Evolutionary conservation across 2,888 invertebrate species (phyloP).

Genomic region (Aplocera efformata): DNA sequence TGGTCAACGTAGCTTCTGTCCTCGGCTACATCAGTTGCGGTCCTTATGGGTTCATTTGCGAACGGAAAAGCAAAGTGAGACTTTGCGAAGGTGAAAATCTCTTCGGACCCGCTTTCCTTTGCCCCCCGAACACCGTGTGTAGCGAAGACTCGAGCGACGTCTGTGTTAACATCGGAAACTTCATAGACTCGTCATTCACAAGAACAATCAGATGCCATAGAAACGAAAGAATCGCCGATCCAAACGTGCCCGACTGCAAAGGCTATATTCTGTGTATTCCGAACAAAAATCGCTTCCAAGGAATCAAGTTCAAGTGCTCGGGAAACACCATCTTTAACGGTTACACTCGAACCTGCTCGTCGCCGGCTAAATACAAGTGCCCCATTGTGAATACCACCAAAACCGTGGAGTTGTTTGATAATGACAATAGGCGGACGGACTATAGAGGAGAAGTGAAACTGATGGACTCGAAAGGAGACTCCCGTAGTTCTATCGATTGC

Average conservation of each 20-base stretch:
- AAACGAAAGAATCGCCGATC: slow-evolving; percentile 66
- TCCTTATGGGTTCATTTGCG: slow-evolving; percentile 64
- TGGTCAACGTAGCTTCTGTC: slow-evolving; percentile 15
- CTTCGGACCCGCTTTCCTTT: slow-evolving; percentile 60
- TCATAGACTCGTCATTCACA: slow-evolving; percentile 55
- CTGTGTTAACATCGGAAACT: slow-evolving; percentile 58
- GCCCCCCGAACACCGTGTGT: slow-evolving; percentile 63
- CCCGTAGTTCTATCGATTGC: slow-evolving; percentile 50
- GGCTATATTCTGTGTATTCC: slow-evolving; percentile 72
- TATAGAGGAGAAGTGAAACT: slow-evolving; percentile 21
- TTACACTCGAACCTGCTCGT: slow-evolving; percentile 59
- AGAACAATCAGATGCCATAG: slow-evolving; percentile 55
- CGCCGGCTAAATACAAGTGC: slow-evolving; percentile 62
- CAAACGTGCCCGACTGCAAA: slow-evolving; percentile 65
- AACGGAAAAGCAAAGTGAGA: slow-evolving; percentile 50
- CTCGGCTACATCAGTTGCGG: slow-evolving; percentile 53
- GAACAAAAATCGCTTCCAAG: slow-evolving; percentile 66
- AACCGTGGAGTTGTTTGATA: slow-evolving; percentile 38
- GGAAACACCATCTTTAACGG: slow-evolving; percentile 70
- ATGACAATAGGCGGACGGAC: slow-evolving; percentile 41
- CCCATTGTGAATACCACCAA: slow-evolving; percentile 48
- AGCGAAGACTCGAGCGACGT: slow-evolving; percentile 69
- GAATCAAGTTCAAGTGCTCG: slow-evolving; percentile 68
- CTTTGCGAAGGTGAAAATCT: slow-evolving; percentile 59
- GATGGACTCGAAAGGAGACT: slow-evolving; percentile 11